Conservation (phyloP, 2,888 invertebrate genomes). For the Drosophila barbarae region DNA sequence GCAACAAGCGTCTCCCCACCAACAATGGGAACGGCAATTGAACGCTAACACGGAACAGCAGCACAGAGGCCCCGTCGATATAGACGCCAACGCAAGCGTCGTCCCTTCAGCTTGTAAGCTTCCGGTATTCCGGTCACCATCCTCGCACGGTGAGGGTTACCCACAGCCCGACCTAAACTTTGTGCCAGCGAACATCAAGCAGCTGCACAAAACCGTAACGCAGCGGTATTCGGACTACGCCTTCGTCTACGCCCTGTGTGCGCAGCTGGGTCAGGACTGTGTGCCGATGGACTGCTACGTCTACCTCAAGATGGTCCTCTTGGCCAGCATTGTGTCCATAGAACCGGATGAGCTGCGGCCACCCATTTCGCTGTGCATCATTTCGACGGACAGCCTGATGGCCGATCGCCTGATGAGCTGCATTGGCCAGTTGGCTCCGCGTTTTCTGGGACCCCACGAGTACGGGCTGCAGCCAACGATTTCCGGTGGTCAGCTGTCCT, state of each 20-base stretch:
- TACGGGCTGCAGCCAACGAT: slow-evolving; percentile 51
- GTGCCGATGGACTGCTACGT: slow-evolving; percentile 79
- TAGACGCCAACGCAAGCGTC: background rate
- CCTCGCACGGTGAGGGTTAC: background rate
- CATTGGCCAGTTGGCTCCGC: slow-evolving; percentile 73
- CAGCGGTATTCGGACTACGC: slow-evolving; percentile 77
- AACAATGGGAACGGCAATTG: background rate
- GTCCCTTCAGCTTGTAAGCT: background rate
- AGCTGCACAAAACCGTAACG: slow-evolving; percentile 69
- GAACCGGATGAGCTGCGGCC: slow-evolving; percentile 67
- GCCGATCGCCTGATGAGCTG: slow-evolving; percentile 69
- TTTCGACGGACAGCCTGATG: slow-evolving; percentile 71
- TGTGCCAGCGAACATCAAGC: slow-evolving; percentile 56
- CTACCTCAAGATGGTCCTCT: slow-evolving; percentile 79
- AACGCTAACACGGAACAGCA: background rate
- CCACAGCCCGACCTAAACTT: slow-evolving; percentile 48
- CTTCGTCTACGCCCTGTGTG: slow-evolving; percentile 78
- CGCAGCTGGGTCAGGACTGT: slow-evolving; percentile 77
- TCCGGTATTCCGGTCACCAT: slow-evolving; percentile 26
- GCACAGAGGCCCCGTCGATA: background rate
- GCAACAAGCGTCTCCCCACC: background rate
- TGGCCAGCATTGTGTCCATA: slow-evolving; percentile 79
- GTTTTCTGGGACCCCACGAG: slow-evolving; percentile 75
- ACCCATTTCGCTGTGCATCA: slow-evolving; percentile 75
- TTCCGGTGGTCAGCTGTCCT: slow-evolving; percentile 20